Evolutionary conservation across 2,888 invertebrate species (phyloP).

Genomic region (Oxycera nigricornis): DNA sequence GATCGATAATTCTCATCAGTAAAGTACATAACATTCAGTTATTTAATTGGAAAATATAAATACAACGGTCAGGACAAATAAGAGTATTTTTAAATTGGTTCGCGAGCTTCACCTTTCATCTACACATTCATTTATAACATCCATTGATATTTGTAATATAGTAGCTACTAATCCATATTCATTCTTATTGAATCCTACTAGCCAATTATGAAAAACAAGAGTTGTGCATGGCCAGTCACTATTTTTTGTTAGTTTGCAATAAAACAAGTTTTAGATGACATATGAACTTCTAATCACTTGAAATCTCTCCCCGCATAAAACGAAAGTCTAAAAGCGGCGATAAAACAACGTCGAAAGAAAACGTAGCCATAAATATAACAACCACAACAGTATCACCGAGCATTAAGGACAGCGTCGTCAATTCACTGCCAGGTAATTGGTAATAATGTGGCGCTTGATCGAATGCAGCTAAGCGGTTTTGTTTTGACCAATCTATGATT

Average conservation of each 20-base stretch:
- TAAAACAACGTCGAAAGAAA: slow-evolving; percentile 40
- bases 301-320: slow-evolving; percentile 4
- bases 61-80: no score
- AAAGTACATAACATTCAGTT: no score
- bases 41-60: no score
- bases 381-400: slow-evolving; percentile 50
- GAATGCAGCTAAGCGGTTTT: neutral
- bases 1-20: no score
- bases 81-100: no score
- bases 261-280: neutral
- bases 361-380: slow-evolving; percentile 38
- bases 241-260: slow-evolving; percentile 25
- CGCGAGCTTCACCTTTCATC: neutral
- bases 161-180: slow-evolving; percentile 18
- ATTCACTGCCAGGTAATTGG: slow-evolving; percentile 67
- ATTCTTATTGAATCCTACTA: neutral
- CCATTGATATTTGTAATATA: neutral
- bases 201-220: slow-evolving; percentile 13
- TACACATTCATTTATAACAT: neutral
- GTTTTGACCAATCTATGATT: slow-evolving; percentile 52
- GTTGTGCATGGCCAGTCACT: slow-evolving; percentile 16
- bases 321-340: slow-evolving; percentile 43
- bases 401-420: slow-evolving; percentile 68
- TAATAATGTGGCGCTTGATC: neutral
- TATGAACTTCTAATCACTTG: slow-evolving; percentile 19